Conservation (phyloP, 2,113 vertebrate species). For the Antechinus stuartii region DNA sequence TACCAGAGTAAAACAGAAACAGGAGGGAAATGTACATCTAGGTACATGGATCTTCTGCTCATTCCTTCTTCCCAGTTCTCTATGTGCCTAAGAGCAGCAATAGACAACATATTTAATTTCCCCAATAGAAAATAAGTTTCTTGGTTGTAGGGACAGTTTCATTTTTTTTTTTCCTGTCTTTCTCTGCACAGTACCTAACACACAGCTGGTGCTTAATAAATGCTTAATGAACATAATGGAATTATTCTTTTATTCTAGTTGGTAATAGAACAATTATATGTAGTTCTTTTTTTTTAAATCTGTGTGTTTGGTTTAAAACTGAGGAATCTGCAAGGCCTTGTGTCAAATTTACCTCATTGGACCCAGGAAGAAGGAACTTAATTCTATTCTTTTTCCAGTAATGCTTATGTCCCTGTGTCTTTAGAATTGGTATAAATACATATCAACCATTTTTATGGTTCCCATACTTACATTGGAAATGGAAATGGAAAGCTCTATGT, state of each 20-base stretch:
- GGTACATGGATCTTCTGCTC: not conserved
- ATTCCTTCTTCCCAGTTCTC: not conserved
- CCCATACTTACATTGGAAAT: not conserved
- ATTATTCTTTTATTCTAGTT: not conserved
- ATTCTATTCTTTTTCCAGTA: not conserved
- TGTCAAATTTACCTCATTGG: not conserved
- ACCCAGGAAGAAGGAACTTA: not conserved
- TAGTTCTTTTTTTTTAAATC: not conserved
- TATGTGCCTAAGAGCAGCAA: not conserved
- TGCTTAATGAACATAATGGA: not conserved
- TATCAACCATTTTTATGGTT: not conserved
- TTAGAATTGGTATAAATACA: not conserved
- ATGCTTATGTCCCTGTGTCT: not conserved
- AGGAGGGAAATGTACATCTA: not conserved
- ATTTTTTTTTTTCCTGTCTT: not conserved
- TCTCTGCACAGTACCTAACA: not conserved
- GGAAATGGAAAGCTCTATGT: not conserved
- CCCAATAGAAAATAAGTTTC: not conserved
- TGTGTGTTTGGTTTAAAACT: not conserved
- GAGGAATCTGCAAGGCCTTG: not conserved
- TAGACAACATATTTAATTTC: not conserved
- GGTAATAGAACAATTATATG: not conserved
- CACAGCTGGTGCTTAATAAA: not conserved
- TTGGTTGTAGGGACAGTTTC: not conserved
- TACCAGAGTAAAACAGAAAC: not conserved